Percentiles rank a stretch among this genome's conserved stretches.
These are phyloP conservation scores for Psittacula cyanocephala DNA, from an alignment of 2,113 vertebrate species.

Conservation along the genomic window DNA sequence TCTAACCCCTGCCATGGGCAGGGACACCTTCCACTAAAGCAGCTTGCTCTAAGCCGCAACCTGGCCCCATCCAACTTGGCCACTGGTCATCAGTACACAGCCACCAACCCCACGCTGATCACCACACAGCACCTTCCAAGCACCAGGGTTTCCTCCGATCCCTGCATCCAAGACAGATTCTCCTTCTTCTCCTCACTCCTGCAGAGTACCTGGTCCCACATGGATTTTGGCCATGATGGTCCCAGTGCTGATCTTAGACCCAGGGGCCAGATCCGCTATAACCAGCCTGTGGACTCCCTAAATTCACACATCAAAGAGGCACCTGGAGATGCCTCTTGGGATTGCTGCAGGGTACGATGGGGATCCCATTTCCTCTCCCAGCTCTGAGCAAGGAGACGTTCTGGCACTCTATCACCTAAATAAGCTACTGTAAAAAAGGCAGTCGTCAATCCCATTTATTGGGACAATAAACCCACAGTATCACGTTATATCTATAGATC, in stretches of 20 bases:
- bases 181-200: background rate
- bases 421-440: background rate
- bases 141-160: background rate
- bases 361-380: background rate
- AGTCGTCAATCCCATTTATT: background rate
- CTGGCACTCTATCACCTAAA: background rate
- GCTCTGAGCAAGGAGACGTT: background rate
- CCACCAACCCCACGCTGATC: background rate
- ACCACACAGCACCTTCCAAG: background rate
- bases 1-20: background rate
- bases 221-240: background rate
- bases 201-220: background rate
- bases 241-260: background rate
- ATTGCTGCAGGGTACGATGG: rapidly evolving
- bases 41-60: background rate
- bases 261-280: background rate
- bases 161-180: background rate
- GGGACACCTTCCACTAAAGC: background rate
- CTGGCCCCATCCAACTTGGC: background rate
- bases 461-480: slow-evolving; percentile 28
- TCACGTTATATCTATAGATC: background rate
- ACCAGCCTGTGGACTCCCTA: background rate
- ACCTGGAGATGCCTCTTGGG: background rate
- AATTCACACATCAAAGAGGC: background rate
- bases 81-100: background rate